Evolutionary conservation across 1,140 invertebrate genomes (phyloP), one percentile per base, ranked within the genome.

Genomic region (Doryteuthis pealeii): DNA sequence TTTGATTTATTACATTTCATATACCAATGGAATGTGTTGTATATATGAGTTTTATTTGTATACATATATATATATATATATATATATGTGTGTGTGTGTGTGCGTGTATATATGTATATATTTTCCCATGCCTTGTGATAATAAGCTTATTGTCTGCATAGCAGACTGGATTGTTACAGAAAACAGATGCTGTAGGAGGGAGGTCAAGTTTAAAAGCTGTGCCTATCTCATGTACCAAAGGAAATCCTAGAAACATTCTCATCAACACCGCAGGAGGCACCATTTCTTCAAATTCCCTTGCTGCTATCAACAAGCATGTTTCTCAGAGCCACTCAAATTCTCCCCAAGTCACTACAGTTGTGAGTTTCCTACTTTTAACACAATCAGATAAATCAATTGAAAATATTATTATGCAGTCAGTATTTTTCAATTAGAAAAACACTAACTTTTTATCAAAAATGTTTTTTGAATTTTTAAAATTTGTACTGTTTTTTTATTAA

Each of bases 251-350:
- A 80, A 80, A 79, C 76, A 85, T 83, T 79, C 77, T 83, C 15
- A 79, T 82, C 71, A 84, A 81, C 77, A 78, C 81, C 54, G 74
- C 79, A 70, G 76, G 75, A 71, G 76, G 81, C 67, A 65, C 79
- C 40, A 66, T 74, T 2, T 73, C 78, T 15, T 66, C 73, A 15
- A 73, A 77, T 30, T 80, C 80, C 68, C 81, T 86, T 74, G 81
- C 84, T 31, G 82, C 81, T 35, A 81, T 86, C 54, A 84, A 82
- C 70, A 85, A 85, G 75, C 74, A 83, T n/a, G 80, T 86, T 72
- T 83, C 79, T 69, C 85, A 86, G 72, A 58, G 67, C 43, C 58
- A 70, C 26, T 66, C 72, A 40, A 78, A 78, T 33, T 69, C 72
- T 68, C 69, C 73, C 31, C 76, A 78, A 31, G 68, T 79, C 12